Conservation (phyloP, 2,113 vertebrate species). For the Dunckerocampus dactyliophorus region DNA sequence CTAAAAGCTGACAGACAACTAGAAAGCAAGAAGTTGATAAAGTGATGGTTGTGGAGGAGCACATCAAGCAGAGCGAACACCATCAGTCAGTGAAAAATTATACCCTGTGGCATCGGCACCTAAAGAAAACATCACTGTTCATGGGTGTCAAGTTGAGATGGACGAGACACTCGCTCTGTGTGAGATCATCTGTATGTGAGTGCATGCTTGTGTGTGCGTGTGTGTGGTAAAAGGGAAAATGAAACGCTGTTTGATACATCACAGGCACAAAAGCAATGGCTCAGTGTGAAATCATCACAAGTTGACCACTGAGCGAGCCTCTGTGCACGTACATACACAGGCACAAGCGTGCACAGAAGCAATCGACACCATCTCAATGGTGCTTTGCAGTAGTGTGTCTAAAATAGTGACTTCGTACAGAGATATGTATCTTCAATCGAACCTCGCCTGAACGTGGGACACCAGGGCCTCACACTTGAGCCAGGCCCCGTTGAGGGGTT, state of each 20-base stretch:
- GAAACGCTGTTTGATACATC: constrained; percentile 7
- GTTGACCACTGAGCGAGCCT: not conserved
- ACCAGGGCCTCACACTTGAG: too few relatives aligned
- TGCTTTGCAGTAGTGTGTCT: not conserved
- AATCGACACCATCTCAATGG: not conserved
- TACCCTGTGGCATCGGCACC: not conserved
- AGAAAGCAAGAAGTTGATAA: not conserved
- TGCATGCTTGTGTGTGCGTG: not conserved
- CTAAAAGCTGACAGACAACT: not conserved
- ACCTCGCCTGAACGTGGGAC: too few relatives aligned
- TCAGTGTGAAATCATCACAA: constrained; percentile 8
- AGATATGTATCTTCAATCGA: not conserved
- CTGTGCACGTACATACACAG: not conserved
- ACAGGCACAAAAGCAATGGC: constrained; percentile 4
- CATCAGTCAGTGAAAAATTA: constrained; percentile 10
- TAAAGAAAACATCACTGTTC: constrained; percentile 15
- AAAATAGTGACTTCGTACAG: not conserved
- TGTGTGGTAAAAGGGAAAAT: not conserved
- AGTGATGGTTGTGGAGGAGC: not conserved
- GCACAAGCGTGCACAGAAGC: not conserved
- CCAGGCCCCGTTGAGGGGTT: too few relatives aligned
- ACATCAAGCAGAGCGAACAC: not conserved
- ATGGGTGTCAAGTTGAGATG: constrained; percentile 6
- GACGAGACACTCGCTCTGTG: constrained; percentile 2
- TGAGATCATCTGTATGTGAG: not conserved